Conservation (phyloP, 2,888 invertebrate species). For the Euplexia lucipara region DNA sequence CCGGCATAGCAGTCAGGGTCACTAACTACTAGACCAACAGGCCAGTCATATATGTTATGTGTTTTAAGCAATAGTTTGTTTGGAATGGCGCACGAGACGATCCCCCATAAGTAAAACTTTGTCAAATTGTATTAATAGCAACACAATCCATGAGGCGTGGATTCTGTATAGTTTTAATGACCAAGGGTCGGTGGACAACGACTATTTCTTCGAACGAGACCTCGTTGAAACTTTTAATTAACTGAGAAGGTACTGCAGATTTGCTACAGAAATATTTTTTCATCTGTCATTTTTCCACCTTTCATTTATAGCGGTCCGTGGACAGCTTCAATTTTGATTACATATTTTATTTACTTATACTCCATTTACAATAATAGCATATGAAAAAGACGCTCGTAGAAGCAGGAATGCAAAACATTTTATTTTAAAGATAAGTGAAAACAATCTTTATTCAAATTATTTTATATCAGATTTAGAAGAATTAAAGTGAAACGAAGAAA, state of each 20-base stretch:
- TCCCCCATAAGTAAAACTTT: conserved; percentile 48
- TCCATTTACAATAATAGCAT: too few relatives aligned
- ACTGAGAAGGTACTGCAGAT: conserved; percentile 60
- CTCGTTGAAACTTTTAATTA: conserved; percentile 74
- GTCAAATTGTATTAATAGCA: conserved; percentile 42
- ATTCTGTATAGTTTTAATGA: conserved; percentile 60
- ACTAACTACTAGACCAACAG: too few relatives aligned
- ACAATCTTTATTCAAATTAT: too few relatives aligned
- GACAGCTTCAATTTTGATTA: conserved; percentile 18
- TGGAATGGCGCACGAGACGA: neutral
- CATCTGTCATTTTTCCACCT: conserved; percentile 9
- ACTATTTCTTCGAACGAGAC: conserved; percentile 68
- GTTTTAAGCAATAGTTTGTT: neutral
- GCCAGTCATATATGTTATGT: too few relatives aligned
- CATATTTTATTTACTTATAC: neutral
- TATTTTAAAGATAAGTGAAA: too few relatives aligned
- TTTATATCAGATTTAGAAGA: too few relatives aligned
- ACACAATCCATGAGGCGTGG: conserved; percentile 53
- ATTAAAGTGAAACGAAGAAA: too few relatives aligned
- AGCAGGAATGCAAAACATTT: too few relatives aligned
- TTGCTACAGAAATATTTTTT: conserved; percentile 56
- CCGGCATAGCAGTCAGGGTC: too few relatives aligned
- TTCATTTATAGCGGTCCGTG: conserved; percentile 26
- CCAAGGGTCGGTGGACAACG: conserved; percentile 60
- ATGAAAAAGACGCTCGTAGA: too few relatives aligned